Percentiles rank a stretch among this genome's conserved stretches.
Evolutionary conservation across 2,113 vertebrate genomes (phyloP).

Genomic region (Cinclus mexicanus): DNA sequence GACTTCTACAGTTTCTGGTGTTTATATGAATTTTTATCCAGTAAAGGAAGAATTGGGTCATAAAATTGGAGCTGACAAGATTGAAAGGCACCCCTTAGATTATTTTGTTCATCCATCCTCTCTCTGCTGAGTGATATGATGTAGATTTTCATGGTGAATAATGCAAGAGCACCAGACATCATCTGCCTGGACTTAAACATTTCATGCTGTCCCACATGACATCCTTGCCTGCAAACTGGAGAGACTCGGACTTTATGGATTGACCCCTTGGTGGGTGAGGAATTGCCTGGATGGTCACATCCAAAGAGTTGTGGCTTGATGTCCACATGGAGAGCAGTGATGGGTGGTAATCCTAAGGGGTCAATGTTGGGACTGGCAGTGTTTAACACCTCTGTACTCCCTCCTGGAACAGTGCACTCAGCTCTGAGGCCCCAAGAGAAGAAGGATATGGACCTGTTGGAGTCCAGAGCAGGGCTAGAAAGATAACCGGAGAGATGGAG

Average conservation of each 20-base stretch:
- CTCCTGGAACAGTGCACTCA: not conserved
- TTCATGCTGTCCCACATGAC: not conserved
- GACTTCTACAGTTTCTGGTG: not conserved
- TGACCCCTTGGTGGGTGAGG: rapidly evolving
- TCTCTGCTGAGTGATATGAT: not conserved
- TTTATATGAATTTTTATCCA: not conserved
- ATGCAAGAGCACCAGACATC: not conserved
- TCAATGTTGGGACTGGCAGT: not conserved
- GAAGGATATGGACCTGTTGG: not conserved
- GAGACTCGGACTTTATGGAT: not conserved
- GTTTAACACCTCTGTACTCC: not conserved
- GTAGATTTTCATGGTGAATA: not conserved
- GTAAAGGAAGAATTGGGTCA: not conserved
- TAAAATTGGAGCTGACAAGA: not conserved
- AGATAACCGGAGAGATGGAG: not conserved
- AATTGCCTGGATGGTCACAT: not conserved
- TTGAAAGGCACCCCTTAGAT: not conserved
- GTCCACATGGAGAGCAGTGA: no score
- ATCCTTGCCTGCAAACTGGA: not conserved
- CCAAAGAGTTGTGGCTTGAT: not conserved
- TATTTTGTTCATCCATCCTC: not conserved
- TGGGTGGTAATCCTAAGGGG: not conserved
- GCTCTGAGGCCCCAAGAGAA: not conserved
- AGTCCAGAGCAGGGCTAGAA: not conserved
- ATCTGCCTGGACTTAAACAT: not conserved